These are phyloP conservation scores for Andrena chrysosceles DNA, from an alignment of 2,888 invertebrate genomes.

Conservation along the genomic window DNA sequence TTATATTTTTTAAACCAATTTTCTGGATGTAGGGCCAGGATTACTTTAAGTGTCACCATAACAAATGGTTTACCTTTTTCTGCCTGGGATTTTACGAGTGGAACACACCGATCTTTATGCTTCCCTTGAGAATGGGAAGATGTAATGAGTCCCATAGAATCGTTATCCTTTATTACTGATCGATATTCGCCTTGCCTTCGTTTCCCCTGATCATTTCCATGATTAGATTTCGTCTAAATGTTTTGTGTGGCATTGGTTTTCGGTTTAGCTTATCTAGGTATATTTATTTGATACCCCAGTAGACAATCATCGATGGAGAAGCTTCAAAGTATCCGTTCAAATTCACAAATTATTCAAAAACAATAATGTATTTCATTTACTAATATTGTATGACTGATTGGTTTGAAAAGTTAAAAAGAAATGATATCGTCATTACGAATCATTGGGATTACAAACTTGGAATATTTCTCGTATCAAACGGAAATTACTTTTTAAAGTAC, in stretches of 20 bases:
- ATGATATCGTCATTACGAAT: too few species aligned
- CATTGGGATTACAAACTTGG: too few species aligned
- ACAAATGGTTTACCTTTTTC: neutral
- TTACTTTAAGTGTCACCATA: neutral
- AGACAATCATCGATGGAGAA: too few species aligned
- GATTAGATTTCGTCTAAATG: constrained; percentile 1
- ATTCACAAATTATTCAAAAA: too few species aligned
- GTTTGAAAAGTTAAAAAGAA: too few species aligned
- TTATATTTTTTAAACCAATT: neutral
- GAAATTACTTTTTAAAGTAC: too few species aligned
- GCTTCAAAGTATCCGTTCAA: too few species aligned
- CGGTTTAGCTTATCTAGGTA: too few species aligned
- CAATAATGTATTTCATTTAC: too few species aligned
- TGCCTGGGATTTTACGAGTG: neutral
- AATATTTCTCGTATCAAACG: too few species aligned
- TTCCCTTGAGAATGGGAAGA: neutral
- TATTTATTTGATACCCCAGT: too few species aligned
- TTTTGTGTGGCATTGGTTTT: neutral
- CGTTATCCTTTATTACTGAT: neutral
- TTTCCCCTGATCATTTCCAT: neutral
- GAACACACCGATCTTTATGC: neutral
- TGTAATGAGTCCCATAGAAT: constrained; percentile 2
- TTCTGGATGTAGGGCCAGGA: neutral
- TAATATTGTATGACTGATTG: too few species aligned
- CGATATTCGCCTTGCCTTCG: neutral